These are phyloP conservation scores for Barbus barbus DNA, from an alignment of 2,113 vertebrate species.

Conservation along the genomic window DNA sequence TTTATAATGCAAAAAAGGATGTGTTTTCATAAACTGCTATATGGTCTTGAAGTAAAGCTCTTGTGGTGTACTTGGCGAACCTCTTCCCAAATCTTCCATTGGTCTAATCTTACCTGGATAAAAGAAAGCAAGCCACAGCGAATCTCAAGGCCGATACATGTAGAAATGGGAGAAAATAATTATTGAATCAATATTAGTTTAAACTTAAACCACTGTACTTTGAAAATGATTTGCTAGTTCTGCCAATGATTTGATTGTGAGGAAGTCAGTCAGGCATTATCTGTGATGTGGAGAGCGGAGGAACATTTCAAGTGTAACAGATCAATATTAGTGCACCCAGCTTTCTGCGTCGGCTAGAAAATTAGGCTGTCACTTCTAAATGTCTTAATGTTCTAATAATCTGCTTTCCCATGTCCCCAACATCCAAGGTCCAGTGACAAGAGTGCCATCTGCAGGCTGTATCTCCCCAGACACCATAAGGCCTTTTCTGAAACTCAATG, in stretches of 20 bases:
- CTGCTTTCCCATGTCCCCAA: not conserved
- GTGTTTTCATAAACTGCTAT: not conserved
- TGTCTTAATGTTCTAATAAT: not conserved
- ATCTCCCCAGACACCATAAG: not conserved
- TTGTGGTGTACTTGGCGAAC: not conserved
- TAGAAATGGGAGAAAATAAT: not conserved
- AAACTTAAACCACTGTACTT: not conserved
- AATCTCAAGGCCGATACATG: no score
- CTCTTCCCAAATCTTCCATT: not conserved
- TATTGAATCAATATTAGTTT: conserved; percentile 4
- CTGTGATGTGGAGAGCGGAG: not conserved
- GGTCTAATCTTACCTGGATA: not conserved
- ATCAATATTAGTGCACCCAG: not conserved
- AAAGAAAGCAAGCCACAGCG: conserved; percentile 11
- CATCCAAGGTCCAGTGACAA: conserved; percentile 56
- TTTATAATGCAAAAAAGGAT: not conserved
- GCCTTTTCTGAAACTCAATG: not conserved
- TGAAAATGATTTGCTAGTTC: conserved; percentile 3
- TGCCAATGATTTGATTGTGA: conserved; percentile 18
- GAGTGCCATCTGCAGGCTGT: conserved; percentile 69
- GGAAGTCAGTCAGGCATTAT: not conserved
- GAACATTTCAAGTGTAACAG: conserved; percentile 19
- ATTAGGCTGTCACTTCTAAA: conserved; percentile 7
- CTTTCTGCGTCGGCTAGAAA: not conserved
- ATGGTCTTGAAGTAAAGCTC: not conserved